Base-by-base conservation (phyloP, 2,113 vertebrate species). In the Vulpes vulpes region DNA sequence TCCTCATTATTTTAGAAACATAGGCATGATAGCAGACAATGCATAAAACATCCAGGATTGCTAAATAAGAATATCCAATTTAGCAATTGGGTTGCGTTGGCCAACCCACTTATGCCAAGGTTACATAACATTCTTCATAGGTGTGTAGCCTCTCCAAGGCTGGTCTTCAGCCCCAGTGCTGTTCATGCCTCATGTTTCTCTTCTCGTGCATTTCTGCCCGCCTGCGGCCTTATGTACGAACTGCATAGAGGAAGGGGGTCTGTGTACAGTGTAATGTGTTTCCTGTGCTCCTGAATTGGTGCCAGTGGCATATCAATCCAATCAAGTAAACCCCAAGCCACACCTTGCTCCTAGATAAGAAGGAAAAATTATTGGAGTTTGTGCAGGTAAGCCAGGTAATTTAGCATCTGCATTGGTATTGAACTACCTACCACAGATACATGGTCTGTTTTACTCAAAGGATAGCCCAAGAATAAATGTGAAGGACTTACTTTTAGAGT, bases 121-220 rank as follows among this genome's bases (percentile, higher is more conserved):
- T 64, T 57, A 49, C 79, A 30, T 79, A n/a, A n/a, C 20, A 11
- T 23, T 71, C 17, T 65, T 88, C 11, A 60, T 3, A 88, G 25
- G 9, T 64, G 5, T 55, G 20, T 8, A 11, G 7, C n/a, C 53
- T 83, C 79, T 57, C 16, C 16, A 43, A 96, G 27, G 9, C 5
- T 43, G 53, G 20, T 82, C 43, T 88, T 93, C 55, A 64, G 23
- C 17, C 60, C 27, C 2, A 30, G 20, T 55, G n/a, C 60, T 74
- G 25, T 67, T 71, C 11, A 67, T 22, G n/a, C 51, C 4, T 96
- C 17, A 32, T 1, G 0, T 89, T 35, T 22, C 35, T 93, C 25
- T 14, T 53, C 15, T 83, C 2, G 0, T 6, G 19, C 0, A 9
- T 85, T 64, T n/a, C 11, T 53, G 0, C 38, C 2, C 49, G 35